Base-by-base conservation (phyloP, 2,888 invertebrate species). In the Cacoxenus indagator region DNA sequence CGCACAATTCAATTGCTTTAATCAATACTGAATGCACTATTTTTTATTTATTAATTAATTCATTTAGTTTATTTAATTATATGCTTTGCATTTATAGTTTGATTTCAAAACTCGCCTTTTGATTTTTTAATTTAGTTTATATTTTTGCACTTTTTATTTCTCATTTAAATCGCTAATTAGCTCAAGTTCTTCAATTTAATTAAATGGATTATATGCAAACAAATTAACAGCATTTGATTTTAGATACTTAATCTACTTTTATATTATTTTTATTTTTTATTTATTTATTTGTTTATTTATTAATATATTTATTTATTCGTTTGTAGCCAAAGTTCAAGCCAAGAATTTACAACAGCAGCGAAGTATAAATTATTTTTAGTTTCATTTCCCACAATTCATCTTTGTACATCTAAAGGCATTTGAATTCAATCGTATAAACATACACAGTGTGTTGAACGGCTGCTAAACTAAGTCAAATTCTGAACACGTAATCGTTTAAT, bases 381-480 rank as follows among this genome's bases (percentile, higher is more conserved):
- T 72, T 62, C 68, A 73, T 22, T 0, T 1, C 24, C 72, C 46
- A 22, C 3, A 51, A 22, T 45, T 66, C 43, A 17, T 67, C 24
- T 67, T 67, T 67, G 59, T 59, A 67, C 57, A 67, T 61, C 57
- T 67, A 48, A 57, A 61, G 59, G 46, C 67, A 61, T 62, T 67
- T 37, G 37, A 37, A 43, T 17, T 27, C 57, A 70, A 64, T 62
- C 57, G 2, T n/a, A 68, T 67, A 70, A 69, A 64, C 43, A 64
- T 46, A 75, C 76, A 76, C 73, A 72, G 75, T 75, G 72, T 69
- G 67, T 67, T 67, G 37, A 70, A 65, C 70, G 67, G 67, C 22
- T 54, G 55, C 65, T 61, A 68, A 66, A 55, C 17, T 43, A 57
- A 72, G 68, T 59, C 46, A 31, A 75, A 73, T 68, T 57, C 17